phyloP scores from a whole-genome alignment of 1,140 invertebrate species.

The Fopius arisanus region DNA sequence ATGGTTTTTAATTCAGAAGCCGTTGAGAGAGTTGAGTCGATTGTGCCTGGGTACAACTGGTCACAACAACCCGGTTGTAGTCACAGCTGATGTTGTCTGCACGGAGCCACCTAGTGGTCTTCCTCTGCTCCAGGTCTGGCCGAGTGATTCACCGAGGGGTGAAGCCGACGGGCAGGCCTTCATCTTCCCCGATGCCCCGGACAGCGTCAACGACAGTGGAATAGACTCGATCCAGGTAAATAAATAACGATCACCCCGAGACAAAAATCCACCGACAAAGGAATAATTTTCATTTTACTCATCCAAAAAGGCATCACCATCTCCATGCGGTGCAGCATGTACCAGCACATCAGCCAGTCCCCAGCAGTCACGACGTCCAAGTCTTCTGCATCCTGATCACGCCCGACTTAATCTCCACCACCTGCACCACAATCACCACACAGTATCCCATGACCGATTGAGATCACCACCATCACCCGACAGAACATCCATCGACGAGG shows the following conservation, averaged over 20 bases:
- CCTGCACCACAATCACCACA: slow-evolving; percentile 60
- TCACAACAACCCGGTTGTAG: slow-evolving; percentile 43
- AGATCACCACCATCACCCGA: slow-evolving; percentile 55
- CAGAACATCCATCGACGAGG: slow-evolving; percentile 52
- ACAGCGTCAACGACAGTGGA: slow-evolving; percentile 63
- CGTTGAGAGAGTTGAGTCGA: slow-evolving; percentile 67
- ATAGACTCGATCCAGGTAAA: slow-evolving; percentile 75
- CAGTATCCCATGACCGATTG: too few relatives aligned
- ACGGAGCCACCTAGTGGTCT: slow-evolving; percentile 57
- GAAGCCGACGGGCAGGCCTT: slow-evolving; percentile 75
- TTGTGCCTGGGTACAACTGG: slow-evolving; percentile 65
- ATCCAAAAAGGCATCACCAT: slow-evolving; percentile 69
- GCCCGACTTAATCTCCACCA: slow-evolving; percentile 69
- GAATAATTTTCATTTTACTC: background rate
- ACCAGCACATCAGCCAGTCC: slow-evolving; percentile 55
- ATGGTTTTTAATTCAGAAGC: slow-evolving; percentile 60
- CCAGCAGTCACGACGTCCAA: slow-evolving; percentile 67
- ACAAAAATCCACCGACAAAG: too few relatives aligned
- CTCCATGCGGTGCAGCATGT: slow-evolving; percentile 61
- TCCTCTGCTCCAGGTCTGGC: slow-evolving; percentile 73
- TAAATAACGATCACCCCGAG: too few relatives aligned
- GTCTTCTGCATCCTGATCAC: slow-evolving; percentile 74
- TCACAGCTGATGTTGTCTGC: slow-evolving; percentile 47
- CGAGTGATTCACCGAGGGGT: slow-evolving; percentile 73
- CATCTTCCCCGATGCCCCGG: slow-evolving; percentile 66